A percentile compares a stretch with the other conserved stretches of the same genome.
phyloP scores from a whole-genome alignment of 2,888 invertebrate genomes.

The Temnothorax unifasciatus region DNA sequence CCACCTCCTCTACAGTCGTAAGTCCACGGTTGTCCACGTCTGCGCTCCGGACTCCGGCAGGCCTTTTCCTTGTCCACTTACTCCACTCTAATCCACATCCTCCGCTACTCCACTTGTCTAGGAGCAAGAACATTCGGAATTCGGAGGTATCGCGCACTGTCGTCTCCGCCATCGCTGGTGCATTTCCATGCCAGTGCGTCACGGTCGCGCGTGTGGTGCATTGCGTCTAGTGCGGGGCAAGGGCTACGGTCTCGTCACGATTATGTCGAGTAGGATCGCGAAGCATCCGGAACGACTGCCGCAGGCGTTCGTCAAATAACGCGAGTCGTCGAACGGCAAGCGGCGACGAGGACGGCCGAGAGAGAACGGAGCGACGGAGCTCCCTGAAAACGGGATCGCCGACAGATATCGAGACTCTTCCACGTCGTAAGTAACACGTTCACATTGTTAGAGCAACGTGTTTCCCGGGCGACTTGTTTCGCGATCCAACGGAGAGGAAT shows the following conservation, averaged over 20 bases:
- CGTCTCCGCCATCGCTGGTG: not conserved
- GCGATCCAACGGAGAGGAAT: too few species aligned
- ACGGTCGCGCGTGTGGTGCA: slow-evolving; percentile 15
- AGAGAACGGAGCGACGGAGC: not conserved
- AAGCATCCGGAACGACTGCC: slow-evolving; percentile 72
- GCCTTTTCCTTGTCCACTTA: too few species aligned
- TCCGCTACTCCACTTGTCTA: too few species aligned
- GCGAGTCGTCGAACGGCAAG: slow-evolving; percentile 41
- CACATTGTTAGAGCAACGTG: not conserved
- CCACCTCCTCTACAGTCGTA: too few species aligned
- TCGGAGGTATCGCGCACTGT: not conserved
- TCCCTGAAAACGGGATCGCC: not conserved
- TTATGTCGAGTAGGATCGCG: slow-evolving; percentile 72
- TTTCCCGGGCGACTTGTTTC: not conserved
- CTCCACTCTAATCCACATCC: too few species aligned
- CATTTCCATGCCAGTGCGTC: slow-evolving; percentile 10
- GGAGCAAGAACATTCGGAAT: too few species aligned
- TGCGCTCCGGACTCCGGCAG: too few species aligned
- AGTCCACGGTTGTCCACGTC: too few species aligned
- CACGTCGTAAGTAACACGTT: slow-evolving; percentile 39
- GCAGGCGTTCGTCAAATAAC: slow-evolving; percentile 81
- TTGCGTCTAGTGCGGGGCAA: slow-evolving; percentile 17
- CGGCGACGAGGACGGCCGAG: not conserved
- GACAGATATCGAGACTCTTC: not conserved
- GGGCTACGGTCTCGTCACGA: slow-evolving; percentile 55